phyloP scores from a whole-genome alignment of 1,140 invertebrate genomes.

The Listronotus oregonensis region DNA sequence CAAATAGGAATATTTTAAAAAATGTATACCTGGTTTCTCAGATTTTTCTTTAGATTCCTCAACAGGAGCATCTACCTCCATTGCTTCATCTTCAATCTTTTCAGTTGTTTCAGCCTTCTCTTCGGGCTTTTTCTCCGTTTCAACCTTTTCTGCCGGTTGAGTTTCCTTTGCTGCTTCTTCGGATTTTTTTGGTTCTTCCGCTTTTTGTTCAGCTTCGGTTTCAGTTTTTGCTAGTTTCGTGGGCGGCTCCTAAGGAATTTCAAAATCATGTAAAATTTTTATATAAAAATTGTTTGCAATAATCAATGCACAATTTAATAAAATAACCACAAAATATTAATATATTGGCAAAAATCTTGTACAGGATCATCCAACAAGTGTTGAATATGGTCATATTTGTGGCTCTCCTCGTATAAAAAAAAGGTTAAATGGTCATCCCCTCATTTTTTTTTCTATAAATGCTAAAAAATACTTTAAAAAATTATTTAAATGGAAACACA shows the following conservation, averaged over 20 bases:
- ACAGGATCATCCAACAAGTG: too few species aligned
- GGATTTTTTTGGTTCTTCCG: slow-evolving; percentile 15
- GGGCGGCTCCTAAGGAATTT: slow-evolving; percentile 42
- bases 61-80: slow-evolving; percentile 12
- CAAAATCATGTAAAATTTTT: background rate
- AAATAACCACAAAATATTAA: too few species aligned
- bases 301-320: too few species aligned
- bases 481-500: too few species aligned
- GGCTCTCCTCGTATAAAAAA: too few species aligned
- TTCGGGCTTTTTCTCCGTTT: slow-evolving; percentile 11
- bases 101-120: slow-evolving; percentile 14
- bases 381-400: too few species aligned
- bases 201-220: slow-evolving; percentile 14
- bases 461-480: too few species aligned
- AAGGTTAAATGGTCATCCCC: too few species aligned
- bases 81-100: slow-evolving; percentile 9
- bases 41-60: slow-evolving; percentile 5
- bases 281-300: too few species aligned
- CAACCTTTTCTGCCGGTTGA: slow-evolving; percentile 10
- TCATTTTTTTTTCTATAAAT: too few species aligned
- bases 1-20: too few species aligned
- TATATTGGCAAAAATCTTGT: too few species aligned
- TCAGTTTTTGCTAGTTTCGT: slow-evolving; percentile 48
- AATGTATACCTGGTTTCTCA: background rate
- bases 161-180: slow-evolving; percentile 9